These are phyloP conservation scores for Monodelphis domestica DNA, from an alignment of 2,797 vertebrate genomes.

Conservation along the genomic window DNA sequence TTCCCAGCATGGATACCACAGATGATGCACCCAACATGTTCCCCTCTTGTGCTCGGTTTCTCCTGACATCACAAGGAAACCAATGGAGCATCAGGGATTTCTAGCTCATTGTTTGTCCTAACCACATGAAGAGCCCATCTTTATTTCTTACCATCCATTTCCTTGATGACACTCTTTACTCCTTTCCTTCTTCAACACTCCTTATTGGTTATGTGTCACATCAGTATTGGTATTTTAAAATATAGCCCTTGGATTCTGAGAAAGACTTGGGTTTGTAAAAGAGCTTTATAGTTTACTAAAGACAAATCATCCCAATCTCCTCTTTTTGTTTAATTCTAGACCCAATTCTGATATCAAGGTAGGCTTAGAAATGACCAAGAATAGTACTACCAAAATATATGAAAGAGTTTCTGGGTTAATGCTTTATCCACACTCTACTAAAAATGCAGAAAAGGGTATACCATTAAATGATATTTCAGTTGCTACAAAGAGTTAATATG, in stretches of 20 bases:
- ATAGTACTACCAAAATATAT: background rate
- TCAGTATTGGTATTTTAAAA: background rate
- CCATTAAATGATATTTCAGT: too few relatives aligned
- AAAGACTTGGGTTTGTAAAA: background rate
- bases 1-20: too few relatives aligned
- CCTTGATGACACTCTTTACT: background rate
- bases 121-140: background rate
- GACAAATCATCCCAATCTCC: too few relatives aligned
- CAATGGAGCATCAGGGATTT: background rate
- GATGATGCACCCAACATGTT: background rate
- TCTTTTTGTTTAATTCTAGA: background rate
- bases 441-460: rapidly evolving
- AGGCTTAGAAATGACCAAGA: background rate
- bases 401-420: background rate
- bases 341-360: background rate
- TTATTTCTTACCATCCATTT: background rate
- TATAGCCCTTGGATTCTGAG: background rate
- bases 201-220: background rate
- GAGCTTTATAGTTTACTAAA: background rate
- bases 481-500: background rate
- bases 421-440: background rate
- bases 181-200: background rate
- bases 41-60: background rate
- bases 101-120: background rate
- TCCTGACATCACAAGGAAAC: background rate